Base-by-base conservation (phyloP, 2,888 invertebrate genomes). In the Erebia epiphron region DNA sequence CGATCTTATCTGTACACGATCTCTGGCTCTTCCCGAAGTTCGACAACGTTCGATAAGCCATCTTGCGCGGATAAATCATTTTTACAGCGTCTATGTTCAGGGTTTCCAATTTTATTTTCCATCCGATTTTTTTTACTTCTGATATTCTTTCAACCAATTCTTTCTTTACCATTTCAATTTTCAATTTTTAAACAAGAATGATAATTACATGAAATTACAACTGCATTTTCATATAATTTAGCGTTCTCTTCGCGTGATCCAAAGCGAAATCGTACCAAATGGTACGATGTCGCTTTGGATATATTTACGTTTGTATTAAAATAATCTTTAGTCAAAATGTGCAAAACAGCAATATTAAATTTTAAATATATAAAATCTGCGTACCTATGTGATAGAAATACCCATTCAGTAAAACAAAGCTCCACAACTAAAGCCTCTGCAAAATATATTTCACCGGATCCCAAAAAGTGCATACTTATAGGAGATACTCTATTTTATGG, bases 31-130 rank as follows among this genome's bases (percentile, higher is more conserved):
- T 84, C 81, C 83, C 80, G 80, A 83, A 84, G 79, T 85, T 86
- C 84, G 85, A 90, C 84, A 87, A 80, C 83, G 82, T 78, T 82
- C 86, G 90, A 90, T 91, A 90, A 86, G 87, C 83, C 84, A 82
- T 83, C 83, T 83, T 81, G 83, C 77, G 79, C 81, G 81, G 84
- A 90, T 92, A 92, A 90, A 91, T 92, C 91, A 92, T 91, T 89
- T 92, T 89, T 89, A 91, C 87, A 84, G 85, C 85, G 46, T 63
- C 67, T 69, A 54, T 64, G 52, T 35, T 61, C 26, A 67, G 67
- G 67, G 67, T 67, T 67, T 8, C 52, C 50, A 52, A 60, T 14
- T 21, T 21, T 13, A 46, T 10, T 7, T 49, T 3, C 1, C 14
- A 60, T 16, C 7, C 8, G 18, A 21, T 9, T 11, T 14, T 35